Evolutionary conservation across 2,888 invertebrate genomes (phyloP), one percentile per base, ranked within the genome.

Genomic region (Epistrophe eligans): DNA sequence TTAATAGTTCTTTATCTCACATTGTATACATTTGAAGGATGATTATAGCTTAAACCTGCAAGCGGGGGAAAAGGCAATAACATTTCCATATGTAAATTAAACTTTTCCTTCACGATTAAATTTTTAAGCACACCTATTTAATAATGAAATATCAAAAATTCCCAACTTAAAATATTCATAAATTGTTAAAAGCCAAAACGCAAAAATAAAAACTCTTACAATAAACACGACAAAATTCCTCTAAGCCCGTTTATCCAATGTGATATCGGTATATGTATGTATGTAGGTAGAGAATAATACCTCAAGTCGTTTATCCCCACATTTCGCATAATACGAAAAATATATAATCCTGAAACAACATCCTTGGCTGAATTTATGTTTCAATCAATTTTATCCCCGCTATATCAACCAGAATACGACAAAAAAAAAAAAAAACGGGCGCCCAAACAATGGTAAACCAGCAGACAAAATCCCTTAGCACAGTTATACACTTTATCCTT

Each of bases 291-390:
- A 2, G 4, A 15, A 32, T n/a, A 15, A 15, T 67, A 66, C 55
- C 35, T 60, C 32, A 50, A 73, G 80, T 50, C 66, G 58, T 48
- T 66, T 70, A 62, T 64, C 40, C 48, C 40, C 48, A 48, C 60
- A 67, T 50, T 32, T 55, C 28, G n/a, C 35, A 58, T 66, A 57
- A 35, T 24, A 28, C 10, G 7, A 35, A 57, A 70, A 77, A 50
- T 43, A 77, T 81, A 85, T 77, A 81, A 77, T 85, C 73, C 70
- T 57, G 28, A 74, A 82, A 82, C 70, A 82, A 85, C 77, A 74
- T 85, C 77, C 85, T 71, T 85, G 19, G 55, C 57, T 50, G 71
- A 85, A 74, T 85, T 77, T 77, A 85, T 85, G 85, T 82, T 82
- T 82, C 81, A 82, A 85, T 85, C 85, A 85, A 82, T 85, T 85